Evolutionary conservation across 2,888 invertebrate genomes (phyloP).

Genomic region (Dromius quadrimaculatus): DNA sequence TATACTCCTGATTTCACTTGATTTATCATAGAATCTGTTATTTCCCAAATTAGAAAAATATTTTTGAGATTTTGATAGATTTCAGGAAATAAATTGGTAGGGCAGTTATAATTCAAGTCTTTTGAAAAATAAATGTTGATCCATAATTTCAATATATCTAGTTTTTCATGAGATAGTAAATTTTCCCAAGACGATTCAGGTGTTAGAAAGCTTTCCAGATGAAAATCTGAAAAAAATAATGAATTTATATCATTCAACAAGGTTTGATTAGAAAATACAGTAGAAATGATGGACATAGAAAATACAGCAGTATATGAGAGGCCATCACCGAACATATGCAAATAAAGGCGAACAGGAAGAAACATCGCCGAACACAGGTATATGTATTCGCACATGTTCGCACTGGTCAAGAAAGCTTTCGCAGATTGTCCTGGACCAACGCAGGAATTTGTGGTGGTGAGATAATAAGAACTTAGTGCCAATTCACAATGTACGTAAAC

Average conservation of each 20-base stretch:
- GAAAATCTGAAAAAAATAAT: conserved; percentile 68
- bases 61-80: conserved; percentile 67
- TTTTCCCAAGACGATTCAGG: conserved; percentile 73
- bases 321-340: no score
- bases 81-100: conserved; percentile 64
- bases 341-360: no score
- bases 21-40: conserved; percentile 72
- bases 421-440: no score
- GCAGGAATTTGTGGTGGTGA: no score
- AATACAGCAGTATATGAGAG: no score
- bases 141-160: conserved; percentile 73
- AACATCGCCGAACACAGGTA: no score
- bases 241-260: neutral
- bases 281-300: no score
- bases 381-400: no score
- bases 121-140: conserved; percentile 71
- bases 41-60: conserved; percentile 70
- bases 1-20: conserved; percentile 67
- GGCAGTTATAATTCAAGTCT: conserved; percentile 61
- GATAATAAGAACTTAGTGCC: no score
- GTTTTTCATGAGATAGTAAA: conserved; percentile 71
- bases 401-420: no score
- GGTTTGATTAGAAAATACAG: no score
- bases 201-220: conserved; percentile 68
- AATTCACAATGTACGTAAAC: no score